A percentile compares a stretch with the other conserved stretches of the same genome.
phyloP scores from a whole-genome alignment of 2,113 vertebrate genomes.

The Aphyosemion australe region DNA sequence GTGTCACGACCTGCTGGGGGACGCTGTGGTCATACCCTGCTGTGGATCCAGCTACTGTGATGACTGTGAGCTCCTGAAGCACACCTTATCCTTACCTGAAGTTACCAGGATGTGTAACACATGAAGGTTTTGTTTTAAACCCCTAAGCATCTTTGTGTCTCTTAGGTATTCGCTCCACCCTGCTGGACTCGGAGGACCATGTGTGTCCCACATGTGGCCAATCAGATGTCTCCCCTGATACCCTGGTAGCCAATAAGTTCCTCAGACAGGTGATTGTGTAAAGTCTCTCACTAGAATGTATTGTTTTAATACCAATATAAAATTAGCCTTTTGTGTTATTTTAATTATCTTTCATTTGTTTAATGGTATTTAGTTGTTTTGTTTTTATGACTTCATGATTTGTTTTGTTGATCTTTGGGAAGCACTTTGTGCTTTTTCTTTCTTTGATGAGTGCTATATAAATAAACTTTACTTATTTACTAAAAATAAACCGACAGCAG shows the following conservation, averaged over 20 bases:
- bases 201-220: constrained; percentile 92
- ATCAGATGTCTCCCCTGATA: constrained; percentile 92
- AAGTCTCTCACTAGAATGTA: not conserved
- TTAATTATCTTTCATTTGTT: no score
- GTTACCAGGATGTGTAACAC: no score
- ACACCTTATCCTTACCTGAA: not conserved
- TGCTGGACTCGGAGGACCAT: constrained; percentile 96
- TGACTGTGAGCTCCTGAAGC: constrained; percentile 86
- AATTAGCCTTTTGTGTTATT: no score
- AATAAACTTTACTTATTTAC: no score
- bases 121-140: no score
- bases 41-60: constrained; percentile 99
- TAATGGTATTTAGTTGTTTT: no score
- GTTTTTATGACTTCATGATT: no score
- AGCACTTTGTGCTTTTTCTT: no score
- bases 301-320: no score
- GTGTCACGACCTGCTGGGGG: constrained; percentile 92
- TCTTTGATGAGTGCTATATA: no score
- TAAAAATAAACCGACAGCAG: not conserved
- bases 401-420: no score
- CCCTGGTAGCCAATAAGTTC: constrained; percentile 95
- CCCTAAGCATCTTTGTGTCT: not conserved
- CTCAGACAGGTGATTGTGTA: constrained; percentile 86
- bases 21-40: constrained; percentile 98
- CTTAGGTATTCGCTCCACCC: constrained; percentile 90